Base-by-base conservation (phyloP, 2,113 vertebrate genomes). In the Amia ocellicauda region DNA sequence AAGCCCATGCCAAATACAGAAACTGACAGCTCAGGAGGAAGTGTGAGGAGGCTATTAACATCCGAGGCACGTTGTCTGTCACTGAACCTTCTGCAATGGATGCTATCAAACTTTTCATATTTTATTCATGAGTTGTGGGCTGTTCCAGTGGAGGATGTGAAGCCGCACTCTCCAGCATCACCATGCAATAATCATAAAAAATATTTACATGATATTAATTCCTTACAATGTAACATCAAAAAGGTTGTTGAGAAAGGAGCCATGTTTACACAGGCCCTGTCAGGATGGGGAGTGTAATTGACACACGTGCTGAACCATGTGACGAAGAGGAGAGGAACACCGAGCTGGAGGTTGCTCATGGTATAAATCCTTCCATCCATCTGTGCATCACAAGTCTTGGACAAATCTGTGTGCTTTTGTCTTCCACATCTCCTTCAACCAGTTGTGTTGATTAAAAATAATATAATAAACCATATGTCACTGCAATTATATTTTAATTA, bases 81-180 rank as follows among this genome's bases (percentile, higher is more conserved):
- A 73, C 53, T 47, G 83, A 87, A 84, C 86, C 87, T 81, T 84
- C 83, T 81, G 86, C 78, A 77, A 80, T 82, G 82, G 89, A 89
- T 88, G 88, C 91, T 83, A 90, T 93, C 91, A 91, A 90, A 89
- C 82, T 89, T 88, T 88, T 89, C 90, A 93, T 95, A 90, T 93
- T 95, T 96, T 93, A 96, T 95, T 93, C 85, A 94, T 94, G 89
- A 93, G 85, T 84, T 90, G 86, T 84, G 86, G 79, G 83, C 78
- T 87, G 91, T 84, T 82, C 86, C 79, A 75, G 75, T 86, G 81
- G 88, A 90, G 88, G 82, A 90, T 89, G 86, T 78, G 83, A 91
- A 88, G 85, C 86, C 83, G 80, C 78, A 78, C 83, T 87, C 81
- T 85, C 82, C 80, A 84, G 86, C 75, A 77, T 85, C 88, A 91